Base-by-base conservation (phyloP, 2,888 invertebrate species). In the Thereva unica region DNA sequence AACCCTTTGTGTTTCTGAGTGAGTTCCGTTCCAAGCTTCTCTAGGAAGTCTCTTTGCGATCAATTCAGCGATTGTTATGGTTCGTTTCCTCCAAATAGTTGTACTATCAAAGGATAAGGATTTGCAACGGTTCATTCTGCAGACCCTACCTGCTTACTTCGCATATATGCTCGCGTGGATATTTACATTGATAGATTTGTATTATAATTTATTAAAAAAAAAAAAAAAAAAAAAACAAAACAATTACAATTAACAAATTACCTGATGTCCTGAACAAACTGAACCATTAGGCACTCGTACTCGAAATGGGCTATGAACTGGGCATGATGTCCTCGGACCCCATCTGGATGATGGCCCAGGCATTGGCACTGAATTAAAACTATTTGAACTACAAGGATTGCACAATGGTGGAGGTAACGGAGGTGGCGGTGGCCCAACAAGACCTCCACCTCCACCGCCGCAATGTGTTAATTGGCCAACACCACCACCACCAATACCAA, bases 241-340 rank as follows among this genome's bases (percentile, higher is more conserved):
- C n/a, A n/a, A 44, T 44, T 44, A n/a, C 12, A 49, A 52, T 34
- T 5, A 42, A 9, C 12, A 45, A 67, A 56, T 80, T 80, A 80
- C 81, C 81, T 81, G 81, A 75, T 81, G 81, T 79, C 81, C 81
- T 71, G 81, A 81, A 74, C 81, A 81, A 72, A 81, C 78, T 64
- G 80, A 80, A 74, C 81, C 81, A 72, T 81, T 81, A 70, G 81
- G 81, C 72, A 80, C 80, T 71, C 81, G 79, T 70, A 80, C 78
- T 71, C 81, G 78, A 75, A 81, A 81, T 71, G 81, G 81, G 76
- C 81, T 81, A 76, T 81, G 81, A 72, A 81, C 79, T 71, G 81
- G 81, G 75, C 81, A 81, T 69, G 81, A 80, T 72, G 81, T 80
- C 73, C 81, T 76, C 66, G 81, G 81, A 70, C 81, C 81, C 81